A percentile compares a stretch with the other conserved stretches of the same genome.
These are phyloP conservation scores for Drosophila hamatofila DNA, from an alignment of 2,888 invertebrate genomes.

Conservation along the genomic window DNA sequence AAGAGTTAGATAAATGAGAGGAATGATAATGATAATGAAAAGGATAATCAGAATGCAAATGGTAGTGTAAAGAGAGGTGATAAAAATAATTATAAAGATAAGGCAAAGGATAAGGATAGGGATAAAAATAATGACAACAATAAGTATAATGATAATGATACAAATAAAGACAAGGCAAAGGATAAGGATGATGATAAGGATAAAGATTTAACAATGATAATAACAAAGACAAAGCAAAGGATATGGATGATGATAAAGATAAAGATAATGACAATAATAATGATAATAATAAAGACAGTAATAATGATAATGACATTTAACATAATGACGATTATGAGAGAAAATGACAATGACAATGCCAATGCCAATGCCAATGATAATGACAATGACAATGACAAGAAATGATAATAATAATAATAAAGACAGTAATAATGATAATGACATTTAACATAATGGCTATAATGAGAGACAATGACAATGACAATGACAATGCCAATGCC, in stretches of 20 bases:
- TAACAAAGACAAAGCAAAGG: neutral
- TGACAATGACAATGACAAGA: no score
- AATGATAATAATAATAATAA: neutral
- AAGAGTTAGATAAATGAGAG: neutral
- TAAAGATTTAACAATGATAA: no score
- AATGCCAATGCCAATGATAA: neutral
- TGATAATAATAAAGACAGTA: neutral
- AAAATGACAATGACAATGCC: neutral
- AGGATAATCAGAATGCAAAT: neutral
- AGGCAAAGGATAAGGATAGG: neutral
- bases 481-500: neutral
- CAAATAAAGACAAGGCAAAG: neutral
- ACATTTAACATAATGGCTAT: no score
- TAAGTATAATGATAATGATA: neutral
- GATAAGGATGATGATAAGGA: neutral
- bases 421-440: neutral
- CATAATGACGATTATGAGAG: no score
- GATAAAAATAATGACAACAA: neutral
- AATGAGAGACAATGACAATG: neutral
- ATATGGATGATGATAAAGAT: neutral
- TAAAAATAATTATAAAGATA: neutral
- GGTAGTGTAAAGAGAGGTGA: neutral
- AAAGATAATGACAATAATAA: neutral
- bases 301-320: neutral
- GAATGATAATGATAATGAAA: neutral